Evolutionary conservation across 2,888 invertebrate species (phyloP).

Genomic region (Melieria picta): DNA sequence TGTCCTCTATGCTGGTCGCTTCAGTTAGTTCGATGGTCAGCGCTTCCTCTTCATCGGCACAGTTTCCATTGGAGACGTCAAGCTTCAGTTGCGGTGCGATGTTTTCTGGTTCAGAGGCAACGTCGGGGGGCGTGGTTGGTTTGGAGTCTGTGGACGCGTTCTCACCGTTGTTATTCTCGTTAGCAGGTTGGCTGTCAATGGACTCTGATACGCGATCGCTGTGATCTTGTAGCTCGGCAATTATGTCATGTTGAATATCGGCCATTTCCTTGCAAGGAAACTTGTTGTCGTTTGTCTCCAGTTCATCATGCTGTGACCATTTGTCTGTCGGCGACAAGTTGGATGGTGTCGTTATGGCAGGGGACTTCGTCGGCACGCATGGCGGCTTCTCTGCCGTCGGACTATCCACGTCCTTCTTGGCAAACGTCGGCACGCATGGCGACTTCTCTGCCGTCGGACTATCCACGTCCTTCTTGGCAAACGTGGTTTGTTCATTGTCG

Average conservation of each 20-base stretch:
- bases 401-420: slow-evolving; percentile 33
- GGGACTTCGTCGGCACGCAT: not conserved
- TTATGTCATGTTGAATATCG: slow-evolving; percentile 55
- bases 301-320: not conserved
- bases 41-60: not conserved
- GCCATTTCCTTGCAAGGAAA: slow-evolving; percentile 22
- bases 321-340: slow-evolving; percentile 14
- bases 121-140: no score
- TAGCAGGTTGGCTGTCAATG: slow-evolving; percentile 19
- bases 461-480: slow-evolving; percentile 37
- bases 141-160: no score
- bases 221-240: slow-evolving; percentile 55
- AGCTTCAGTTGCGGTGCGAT: slow-evolving; percentile 1
- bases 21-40: not conserved
- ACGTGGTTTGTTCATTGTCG: slow-evolving; percentile 27
- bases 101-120: not conserved
- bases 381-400: not conserved
- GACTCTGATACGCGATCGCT: slow-evolving; percentile 42
- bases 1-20: no score
- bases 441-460: not conserved
- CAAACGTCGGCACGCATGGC: slow-evolving; percentile 25
- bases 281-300: slow-evolving; percentile 19
- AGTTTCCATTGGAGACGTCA: not conserved
- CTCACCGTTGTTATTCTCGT: not conserved
- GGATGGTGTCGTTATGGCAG: slow-evolving; percentile 7